Evolutionary conservation across 2,888 invertebrate genomes (phyloP), one percentile per base, ranked within the genome.

Genomic region (Hylaea fasciaria): DNA sequence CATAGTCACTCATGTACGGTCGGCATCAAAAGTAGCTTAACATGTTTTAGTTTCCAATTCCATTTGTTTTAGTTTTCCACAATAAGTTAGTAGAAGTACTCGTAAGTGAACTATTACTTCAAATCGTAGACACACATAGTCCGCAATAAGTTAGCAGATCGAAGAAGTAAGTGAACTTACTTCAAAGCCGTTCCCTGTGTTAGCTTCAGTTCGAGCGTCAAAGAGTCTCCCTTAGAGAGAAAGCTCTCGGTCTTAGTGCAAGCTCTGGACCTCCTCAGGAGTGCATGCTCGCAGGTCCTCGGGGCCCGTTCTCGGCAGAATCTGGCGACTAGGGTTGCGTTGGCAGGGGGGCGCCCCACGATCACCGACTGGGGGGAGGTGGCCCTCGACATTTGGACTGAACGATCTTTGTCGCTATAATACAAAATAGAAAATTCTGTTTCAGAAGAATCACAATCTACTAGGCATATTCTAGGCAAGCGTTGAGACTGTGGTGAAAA

Each of bases 231-330:
- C 66, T 96, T 95, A 3, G 97, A 97, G 12, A 97, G 93, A 81
- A 96, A 97, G 84, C 97, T 97, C 81, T 97, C 97, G 8, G 95
- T 95, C 29, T 96, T 93, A 0, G 95, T 94, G 77, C 97, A 97
- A 0, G 97, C 97, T 60, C 97, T 93, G 16, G 95, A 94, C 70
- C 86, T 91, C 57, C 87, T 80, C 55, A 97, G 87, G 68, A 97
- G 93, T 0, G 95, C 95, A 72, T 97, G 96, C 81, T 97, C 97
- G 79, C 97, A 97, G 43, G 96, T 96, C 67, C 95, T 93, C 0
- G 97, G 97, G 12, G 97, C 95, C 47, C 96, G 94, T 76, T 97
- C 97, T 54, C 95, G 94, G 82, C 97, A 97, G 83, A 96, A 97
- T 52, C 96, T 93, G 0, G 97, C 97, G 51, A 97, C 93, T 12